These are phyloP conservation scores for Megaptera novaeangliae DNA, from an alignment of 2,113 vertebrate species.

Conservation along the genomic window DNA sequence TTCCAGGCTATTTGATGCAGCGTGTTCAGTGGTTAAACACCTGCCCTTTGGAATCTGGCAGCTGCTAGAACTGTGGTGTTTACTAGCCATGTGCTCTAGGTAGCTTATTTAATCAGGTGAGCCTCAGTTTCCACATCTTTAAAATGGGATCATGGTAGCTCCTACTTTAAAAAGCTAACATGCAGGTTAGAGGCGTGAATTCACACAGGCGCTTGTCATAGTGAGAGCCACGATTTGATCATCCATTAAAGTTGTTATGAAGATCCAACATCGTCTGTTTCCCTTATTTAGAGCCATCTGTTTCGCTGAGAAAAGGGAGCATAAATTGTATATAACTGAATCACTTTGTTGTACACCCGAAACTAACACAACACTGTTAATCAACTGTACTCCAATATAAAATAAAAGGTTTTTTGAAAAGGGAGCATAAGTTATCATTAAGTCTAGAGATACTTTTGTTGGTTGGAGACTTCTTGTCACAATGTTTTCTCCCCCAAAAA, in stretches of 20 bases:
- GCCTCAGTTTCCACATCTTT: neutral
- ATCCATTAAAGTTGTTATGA: rapidly evolving
- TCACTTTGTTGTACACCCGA: too few relatives aligned
- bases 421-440: neutral
- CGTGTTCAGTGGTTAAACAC: rapidly evolving
- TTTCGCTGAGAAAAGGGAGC: neutral
- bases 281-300: neutral
- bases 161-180: rapidly evolving
- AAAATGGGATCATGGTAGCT: neutral
- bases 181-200: rapidly evolving
- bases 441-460: neutral
- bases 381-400: too few relatives aligned
- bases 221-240: rapidly evolving
- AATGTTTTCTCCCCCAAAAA: neutral
- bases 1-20: rapidly evolving
- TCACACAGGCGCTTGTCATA: neutral
- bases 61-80: neutral
- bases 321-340: too few relatives aligned
- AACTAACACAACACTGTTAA: too few relatives aligned
- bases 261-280: rapidly evolving
- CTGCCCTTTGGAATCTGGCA: rapidly evolving
- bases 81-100: neutral
- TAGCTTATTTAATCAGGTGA: neutral
- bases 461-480: neutral
- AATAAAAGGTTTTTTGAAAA: neutral